These are phyloP conservation scores for Nasalis larvatus DNA, from an alignment of 2,113 vertebrate species.

Conservation along the genomic window DNA sequence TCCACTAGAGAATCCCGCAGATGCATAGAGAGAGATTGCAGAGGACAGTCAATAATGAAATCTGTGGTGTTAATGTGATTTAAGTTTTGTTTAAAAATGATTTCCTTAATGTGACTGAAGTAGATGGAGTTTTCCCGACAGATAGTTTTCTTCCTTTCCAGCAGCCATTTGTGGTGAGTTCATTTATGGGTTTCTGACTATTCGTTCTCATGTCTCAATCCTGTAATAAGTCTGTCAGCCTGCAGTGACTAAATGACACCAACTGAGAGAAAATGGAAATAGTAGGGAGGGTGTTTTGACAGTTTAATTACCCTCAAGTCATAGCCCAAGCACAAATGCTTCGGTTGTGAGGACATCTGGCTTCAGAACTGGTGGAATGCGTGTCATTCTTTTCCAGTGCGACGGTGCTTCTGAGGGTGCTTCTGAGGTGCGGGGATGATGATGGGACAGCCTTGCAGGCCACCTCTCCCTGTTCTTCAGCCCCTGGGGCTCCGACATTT, in stretches of 20 bases:
- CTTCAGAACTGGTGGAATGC: no score
- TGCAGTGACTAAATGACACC: background rate
- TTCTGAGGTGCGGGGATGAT: background rate
- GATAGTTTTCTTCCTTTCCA: background rate
- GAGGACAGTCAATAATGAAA: accelerated
- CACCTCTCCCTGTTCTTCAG: background rate
- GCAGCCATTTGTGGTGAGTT: background rate
- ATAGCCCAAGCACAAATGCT: background rate
- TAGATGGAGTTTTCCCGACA: background rate
- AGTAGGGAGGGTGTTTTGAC: background rate
- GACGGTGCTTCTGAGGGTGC: accelerated
- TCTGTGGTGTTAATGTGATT: background rate
- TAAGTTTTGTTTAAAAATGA: background rate
- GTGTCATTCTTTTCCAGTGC: accelerated
- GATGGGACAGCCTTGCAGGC: background rate
- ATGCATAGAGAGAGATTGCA: background rate
- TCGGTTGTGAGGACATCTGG: background rate
- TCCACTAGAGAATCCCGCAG: background rate
- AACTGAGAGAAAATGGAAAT: background rate
- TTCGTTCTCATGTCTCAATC: background rate
- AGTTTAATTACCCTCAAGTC: background rate
- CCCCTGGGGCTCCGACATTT: background rate
- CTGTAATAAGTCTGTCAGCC: background rate
- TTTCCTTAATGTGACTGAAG: background rate
- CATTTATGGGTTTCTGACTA: background rate